Conservation (phyloP, 2,888 invertebrate species). For the Clistopyga incitator region DNA sequence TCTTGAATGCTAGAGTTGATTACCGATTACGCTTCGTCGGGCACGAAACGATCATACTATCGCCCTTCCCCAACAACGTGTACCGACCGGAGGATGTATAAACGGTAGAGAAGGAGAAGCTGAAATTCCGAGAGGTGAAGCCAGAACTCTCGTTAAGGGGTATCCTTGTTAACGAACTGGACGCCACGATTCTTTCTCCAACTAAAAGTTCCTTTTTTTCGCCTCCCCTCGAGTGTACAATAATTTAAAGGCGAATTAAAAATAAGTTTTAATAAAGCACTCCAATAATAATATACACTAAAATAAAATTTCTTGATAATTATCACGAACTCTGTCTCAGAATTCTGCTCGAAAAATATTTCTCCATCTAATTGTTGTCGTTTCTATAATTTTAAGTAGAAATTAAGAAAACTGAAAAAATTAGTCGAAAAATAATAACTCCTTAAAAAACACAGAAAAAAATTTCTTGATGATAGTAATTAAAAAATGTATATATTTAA, state of each 20-base stretch:
- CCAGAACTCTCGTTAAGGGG: slow-evolving; percentile 21
- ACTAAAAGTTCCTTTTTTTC: background rate
- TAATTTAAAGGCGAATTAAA: background rate
- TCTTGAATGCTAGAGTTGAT: slow-evolving; percentile 64
- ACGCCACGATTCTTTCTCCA: background rate
- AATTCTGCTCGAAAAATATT: too few species aligned
- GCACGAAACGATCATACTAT: slow-evolving; percentile 53
- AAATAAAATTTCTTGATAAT: too few species aligned
- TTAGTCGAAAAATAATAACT: too few species aligned
- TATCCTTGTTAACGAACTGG: slow-evolving; percentile 30
- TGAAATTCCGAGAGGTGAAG: slow-evolving; percentile 2
- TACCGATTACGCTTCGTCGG: slow-evolving; percentile 63
- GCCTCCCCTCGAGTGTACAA: background rate
- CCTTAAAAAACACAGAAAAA: too few species aligned
- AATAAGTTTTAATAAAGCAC: background rate
- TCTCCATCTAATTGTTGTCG: too few species aligned
- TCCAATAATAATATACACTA: background rate
- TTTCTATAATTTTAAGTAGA: too few species aligned
- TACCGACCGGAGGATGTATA: background rate
- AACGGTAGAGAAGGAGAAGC: background rate
- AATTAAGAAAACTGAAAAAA: too few species aligned
- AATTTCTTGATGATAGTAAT: too few species aligned
- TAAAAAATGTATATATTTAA: too few species aligned
- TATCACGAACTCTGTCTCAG: too few species aligned
- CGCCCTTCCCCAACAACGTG: slow-evolving; percentile 23